A percentile compares a stretch with the other conserved stretches of the same genome.
phyloP scores from a whole-genome alignment of 2,113 vertebrate genomes.

The Dasyprocta punctata region DNA sequence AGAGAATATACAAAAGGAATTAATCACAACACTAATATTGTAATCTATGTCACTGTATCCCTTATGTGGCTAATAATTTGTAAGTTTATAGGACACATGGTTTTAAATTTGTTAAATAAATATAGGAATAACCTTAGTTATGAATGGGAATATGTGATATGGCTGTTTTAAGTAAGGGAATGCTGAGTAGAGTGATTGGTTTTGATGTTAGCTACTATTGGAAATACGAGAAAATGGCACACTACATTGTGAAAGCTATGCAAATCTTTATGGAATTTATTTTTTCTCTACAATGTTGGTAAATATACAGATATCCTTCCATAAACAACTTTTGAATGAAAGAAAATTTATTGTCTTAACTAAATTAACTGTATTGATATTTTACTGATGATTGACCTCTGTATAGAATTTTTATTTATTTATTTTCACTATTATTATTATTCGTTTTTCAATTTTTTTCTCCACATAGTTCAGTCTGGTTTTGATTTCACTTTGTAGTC shows the following conservation, averaged over 20 bases:
- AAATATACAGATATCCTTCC: not conserved
- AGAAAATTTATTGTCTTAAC: not conserved
- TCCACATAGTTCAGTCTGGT: not conserved
- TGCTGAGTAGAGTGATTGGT: not conserved
- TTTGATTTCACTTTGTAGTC: not conserved
- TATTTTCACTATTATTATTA: not conserved
- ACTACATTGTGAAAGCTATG: not conserved
- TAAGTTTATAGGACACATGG: not conserved
- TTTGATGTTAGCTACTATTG: not conserved
- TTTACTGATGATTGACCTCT: not conserved
- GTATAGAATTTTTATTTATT: not conserved
- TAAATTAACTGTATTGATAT: not conserved
- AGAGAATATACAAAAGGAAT: not conserved
- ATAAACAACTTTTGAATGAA: constrained; percentile 11
- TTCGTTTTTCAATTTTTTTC: not conserved
- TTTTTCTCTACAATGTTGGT: not conserved
- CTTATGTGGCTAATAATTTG: not conserved
- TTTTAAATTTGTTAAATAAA: not conserved
- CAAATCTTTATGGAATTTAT: not conserved
- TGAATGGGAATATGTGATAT: not conserved
- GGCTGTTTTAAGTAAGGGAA: not conserved
- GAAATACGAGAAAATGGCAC: not conserved
- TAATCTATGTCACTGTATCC: not conserved
- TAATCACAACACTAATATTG: not conserved
- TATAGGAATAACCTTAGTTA: not conserved